These are phyloP conservation scores for Torymus texanus DNA, from an alignment of 2,888 invertebrate species.

Conservation along the genomic window DNA sequence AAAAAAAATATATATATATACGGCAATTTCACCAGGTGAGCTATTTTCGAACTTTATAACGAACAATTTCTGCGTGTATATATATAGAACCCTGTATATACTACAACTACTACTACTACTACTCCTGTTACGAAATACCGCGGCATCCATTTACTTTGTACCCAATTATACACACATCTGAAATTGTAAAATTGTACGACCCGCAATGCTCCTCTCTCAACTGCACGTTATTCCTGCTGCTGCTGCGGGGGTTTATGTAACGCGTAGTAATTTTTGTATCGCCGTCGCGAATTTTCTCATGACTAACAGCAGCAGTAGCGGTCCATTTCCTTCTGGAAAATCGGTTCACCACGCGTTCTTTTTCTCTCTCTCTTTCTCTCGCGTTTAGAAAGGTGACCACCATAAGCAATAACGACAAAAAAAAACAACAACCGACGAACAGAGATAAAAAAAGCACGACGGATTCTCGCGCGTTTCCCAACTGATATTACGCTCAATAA, in stretches of 20 bases:
- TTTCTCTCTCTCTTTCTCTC: not conserved
- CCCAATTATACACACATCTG: conserved; percentile 13
- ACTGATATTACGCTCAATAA: not conserved
- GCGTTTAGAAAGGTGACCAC: conserved; percentile 31
- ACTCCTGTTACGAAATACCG: conserved; percentile 23
- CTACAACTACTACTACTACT: not conserved
- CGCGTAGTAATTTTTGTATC: conserved; percentile 28
- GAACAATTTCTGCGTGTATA: too few relatives aligned
- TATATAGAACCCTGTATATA: too few relatives aligned
- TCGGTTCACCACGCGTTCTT: conserved; percentile 33
- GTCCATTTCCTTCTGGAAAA: conserved; percentile 16
- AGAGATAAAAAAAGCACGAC: not conserved
- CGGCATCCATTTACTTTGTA: conserved; percentile 31
- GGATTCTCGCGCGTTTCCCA: not conserved
- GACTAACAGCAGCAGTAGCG: not conserved
- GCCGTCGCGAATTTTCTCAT: conserved; percentile 1
- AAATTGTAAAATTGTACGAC: conserved; percentile 22
- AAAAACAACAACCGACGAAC: not conserved
- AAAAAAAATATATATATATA: too few relatives aligned
- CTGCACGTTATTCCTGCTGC: not conserved
- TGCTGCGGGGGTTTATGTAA: conserved; percentile 5
- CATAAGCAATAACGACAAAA: too few relatives aligned
- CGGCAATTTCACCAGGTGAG: too few relatives aligned
- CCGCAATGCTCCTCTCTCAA: not conserved
- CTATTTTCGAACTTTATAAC: too few relatives aligned